Evolutionary conservation across 2,113 vertebrate genomes (phyloP), one percentile per base, ranked within the genome.

Genomic region (Calyptommatus sinebrachiatus): DNA sequence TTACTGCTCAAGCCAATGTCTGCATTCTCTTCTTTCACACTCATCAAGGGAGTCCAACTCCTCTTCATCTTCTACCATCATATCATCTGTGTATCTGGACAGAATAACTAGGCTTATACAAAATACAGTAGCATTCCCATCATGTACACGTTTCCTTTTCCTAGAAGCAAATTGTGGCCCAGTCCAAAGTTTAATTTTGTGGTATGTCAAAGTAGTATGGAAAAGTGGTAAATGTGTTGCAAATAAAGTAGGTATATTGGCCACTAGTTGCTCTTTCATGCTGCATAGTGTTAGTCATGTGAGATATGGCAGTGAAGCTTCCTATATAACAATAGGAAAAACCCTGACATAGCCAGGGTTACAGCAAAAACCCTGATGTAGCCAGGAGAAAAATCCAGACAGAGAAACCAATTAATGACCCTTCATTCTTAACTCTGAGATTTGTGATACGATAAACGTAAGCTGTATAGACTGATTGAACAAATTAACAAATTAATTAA

Each of bases 401-500:
- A 35, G 16, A 73, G 46, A 62, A 80, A 80, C 16, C 18, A 73
- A 80, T 73, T 62, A 73, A 41, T 12, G 66, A 66, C 66, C 73
- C 66, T 67, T 80, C 28, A 10, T 66, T 73, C 45, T 67, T 66
- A 57, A 68, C 46, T 31, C 9, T 20, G 29, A 79, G 70, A 50
- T 79, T 65, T 73, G 48, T n/a, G 28, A 61, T 11, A 57, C 67
- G 61, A 80, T 73, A 73, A 80, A 67, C 41, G 61, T 62, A 80
- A 80, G 9, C n/a, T 61, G 63, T 65, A 79, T 65, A 73, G 41
- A 11, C 24, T 80, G 28, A 80, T 80, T 73, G n/a, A n/a, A n/a
- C n/a, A n/a, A n/a, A 72, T 35, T 65, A 46, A 41, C 81, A 83
- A 86, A 78, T 0, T 2, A 85, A 85, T 0, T 22, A 50, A 76